These are phyloP conservation scores for Erebia palarica DNA, from an alignment of 2,888 invertebrate species.

Conservation along the genomic window DNA sequence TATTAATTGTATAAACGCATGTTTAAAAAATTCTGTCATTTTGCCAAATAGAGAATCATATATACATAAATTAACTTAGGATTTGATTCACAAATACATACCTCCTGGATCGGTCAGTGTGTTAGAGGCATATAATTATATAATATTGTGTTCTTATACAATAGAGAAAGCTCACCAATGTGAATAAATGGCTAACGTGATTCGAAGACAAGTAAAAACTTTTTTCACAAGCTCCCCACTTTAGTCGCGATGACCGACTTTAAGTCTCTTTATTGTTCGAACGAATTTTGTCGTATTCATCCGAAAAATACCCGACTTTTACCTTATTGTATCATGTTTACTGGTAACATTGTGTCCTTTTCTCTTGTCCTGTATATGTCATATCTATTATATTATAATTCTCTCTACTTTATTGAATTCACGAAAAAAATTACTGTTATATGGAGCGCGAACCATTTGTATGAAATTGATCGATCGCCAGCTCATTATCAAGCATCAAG, in stretches of 20 bases:
- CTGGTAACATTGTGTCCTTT: neutral
- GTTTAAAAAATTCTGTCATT: no score
- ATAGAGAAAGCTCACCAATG: constrained; percentile 8
- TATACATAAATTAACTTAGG: no score
- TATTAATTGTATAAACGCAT: no score
- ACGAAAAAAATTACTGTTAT: neutral
- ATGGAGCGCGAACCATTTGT: no score
- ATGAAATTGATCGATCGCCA: no score
- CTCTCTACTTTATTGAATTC: neutral
- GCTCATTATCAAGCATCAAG: no score
- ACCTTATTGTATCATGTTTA: constrained; percentile 19
- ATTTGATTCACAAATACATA: no score
- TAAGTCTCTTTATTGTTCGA: constrained; percentile 33
- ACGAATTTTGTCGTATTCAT: constrained; percentile 28
- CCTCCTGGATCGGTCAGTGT: no score
- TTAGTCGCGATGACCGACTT: constrained; percentile 31
- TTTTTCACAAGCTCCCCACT: constrained; percentile 35
- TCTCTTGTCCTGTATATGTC: neutral
- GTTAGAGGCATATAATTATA: no score
- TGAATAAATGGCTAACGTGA: constrained; percentile 14
- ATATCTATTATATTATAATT: neutral
- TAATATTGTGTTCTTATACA: neutral
- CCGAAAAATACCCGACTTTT: constrained; percentile 15
- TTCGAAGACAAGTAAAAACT: constrained; percentile 28
- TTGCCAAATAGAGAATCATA: no score